Base-by-base conservation (phyloP, 2,888 invertebrate genomes). In the Dorcus hopei region DNA sequence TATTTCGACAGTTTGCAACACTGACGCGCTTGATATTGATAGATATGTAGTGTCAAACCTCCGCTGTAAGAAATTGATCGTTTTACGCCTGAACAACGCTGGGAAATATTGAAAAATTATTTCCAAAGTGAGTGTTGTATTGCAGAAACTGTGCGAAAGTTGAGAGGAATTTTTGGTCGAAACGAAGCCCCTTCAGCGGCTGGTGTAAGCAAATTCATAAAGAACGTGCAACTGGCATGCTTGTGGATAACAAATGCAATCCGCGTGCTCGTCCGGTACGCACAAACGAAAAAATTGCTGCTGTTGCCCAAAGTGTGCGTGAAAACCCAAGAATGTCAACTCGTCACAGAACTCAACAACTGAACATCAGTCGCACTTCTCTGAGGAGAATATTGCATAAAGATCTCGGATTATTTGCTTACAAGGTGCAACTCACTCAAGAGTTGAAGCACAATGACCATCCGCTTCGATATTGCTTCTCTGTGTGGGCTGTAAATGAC, bases 391-490 rank as follows among this genome's bases (percentile, higher is more conserved):
- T 65, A 65, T 61, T 66, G 63, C 61, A 61, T 54, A 65, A 63
- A 40, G 40, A 40, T 3, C 19, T 19, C 19, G 19, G 19, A 19
- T 19, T 19, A 19, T 19, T 19, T 19, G 19, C 3, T 19, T 19
- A 64, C 60, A 65, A 66, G 58, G 61, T 65, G 45, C 64, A 65
- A 58, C 57, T 65, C 47, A 53, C 54, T 43, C 65, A 66, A 56
- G 54, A 66, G 52, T 58, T 64, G 54, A 66, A 64, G 60, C 61
- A 49, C 49, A 54, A 40, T 58, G 62, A 64, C 60, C 63, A 60
- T 60, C 56, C 62, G 54, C 49, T 54, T 49, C 52, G 56, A 38
- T 41, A 38, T 33, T 41, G 33, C 9, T 56, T 56, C 51, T 8
- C 50, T 54, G 26, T 49, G 49, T 53, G 58, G 53, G 16, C 19